phyloP scores from a whole-genome alignment of 2,888 invertebrate genomes.

The Eucera pruinosa region DNA sequence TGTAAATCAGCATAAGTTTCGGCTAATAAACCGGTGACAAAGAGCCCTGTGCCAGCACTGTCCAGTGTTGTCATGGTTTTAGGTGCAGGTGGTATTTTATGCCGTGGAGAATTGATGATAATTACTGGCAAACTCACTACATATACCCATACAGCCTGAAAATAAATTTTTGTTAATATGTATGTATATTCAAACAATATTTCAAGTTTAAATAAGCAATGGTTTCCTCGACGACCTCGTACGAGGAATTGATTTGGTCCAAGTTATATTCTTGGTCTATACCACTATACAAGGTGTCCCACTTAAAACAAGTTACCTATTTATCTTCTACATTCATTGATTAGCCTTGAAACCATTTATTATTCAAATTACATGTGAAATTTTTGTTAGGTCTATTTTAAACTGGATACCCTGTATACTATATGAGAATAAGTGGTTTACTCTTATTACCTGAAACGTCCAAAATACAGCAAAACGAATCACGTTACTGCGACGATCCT shows the following conservation, averaged over 20 bases:
- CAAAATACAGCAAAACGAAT: constrained; percentile 96
- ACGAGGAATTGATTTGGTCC: no score
- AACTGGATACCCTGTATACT: no score
- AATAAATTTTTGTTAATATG: constrained; percentile 44
- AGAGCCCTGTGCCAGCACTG: constrained; percentile 93
- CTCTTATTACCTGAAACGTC: constrained; percentile 90
- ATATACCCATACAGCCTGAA: constrained; percentile 96
- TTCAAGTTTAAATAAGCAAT: no score
- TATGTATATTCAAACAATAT: no score
- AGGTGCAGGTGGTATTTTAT: constrained; percentile 90
- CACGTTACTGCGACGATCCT: constrained; percentile 94
- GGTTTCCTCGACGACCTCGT: no score
- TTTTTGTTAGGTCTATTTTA: no score
- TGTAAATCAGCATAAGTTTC: constrained; percentile 97
- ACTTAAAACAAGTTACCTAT: no score
- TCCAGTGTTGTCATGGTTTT: constrained; percentile 95
- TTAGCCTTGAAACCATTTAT: no score
- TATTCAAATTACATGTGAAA: no score
- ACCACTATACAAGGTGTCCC: no score
- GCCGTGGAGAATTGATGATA: constrained; percentile 94
- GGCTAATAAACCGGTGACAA: constrained; percentile 92
- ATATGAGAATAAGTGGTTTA: not conserved
- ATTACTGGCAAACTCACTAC: constrained; percentile 96
- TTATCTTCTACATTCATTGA: no score
- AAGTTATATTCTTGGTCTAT: no score